These are phyloP conservation scores for Chloroceryle inda DNA, from an alignment of 2,797 vertebrate species.

Conservation along the genomic window DNA sequence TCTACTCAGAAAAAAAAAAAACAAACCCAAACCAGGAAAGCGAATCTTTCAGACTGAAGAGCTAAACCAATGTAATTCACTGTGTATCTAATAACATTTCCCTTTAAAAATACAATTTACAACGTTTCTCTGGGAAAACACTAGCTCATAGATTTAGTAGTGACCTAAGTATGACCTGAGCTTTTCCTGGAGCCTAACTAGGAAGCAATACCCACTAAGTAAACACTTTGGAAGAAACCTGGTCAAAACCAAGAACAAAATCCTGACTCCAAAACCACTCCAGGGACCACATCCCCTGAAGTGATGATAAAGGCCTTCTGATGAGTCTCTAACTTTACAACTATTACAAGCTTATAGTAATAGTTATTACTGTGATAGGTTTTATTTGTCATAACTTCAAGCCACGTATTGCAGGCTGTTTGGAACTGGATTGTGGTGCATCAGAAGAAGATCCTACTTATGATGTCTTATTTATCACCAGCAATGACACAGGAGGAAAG, in stretches of 20 bases:
- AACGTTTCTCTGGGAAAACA: constrained; percentile 35
- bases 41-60: not conserved
- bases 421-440: not conserved
- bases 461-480: not conserved
- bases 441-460: not conserved
- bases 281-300: not conserved
- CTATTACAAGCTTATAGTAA: not conserved
- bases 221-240: not conserved
- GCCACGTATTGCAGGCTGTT: not conserved
- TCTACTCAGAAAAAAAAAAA: not conserved
- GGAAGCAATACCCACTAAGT: not conserved
- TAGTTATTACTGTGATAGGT: not conserved
- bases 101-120: constrained; percentile 1
- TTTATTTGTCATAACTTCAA: not conserved
- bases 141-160: not conserved
- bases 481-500: not conserved
- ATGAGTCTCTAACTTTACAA: not conserved
- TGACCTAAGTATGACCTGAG: not conserved
- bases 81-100: constrained; percentile 11
- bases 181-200: constrained; percentile 5
- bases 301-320: not conserved
- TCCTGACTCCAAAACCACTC: not conserved
- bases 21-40: not conserved
- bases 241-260: constrained; percentile 8
- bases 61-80: constrained; percentile 45